Conservation (phyloP, 2,888 invertebrate species). For the Plebejus anna region DNA sequence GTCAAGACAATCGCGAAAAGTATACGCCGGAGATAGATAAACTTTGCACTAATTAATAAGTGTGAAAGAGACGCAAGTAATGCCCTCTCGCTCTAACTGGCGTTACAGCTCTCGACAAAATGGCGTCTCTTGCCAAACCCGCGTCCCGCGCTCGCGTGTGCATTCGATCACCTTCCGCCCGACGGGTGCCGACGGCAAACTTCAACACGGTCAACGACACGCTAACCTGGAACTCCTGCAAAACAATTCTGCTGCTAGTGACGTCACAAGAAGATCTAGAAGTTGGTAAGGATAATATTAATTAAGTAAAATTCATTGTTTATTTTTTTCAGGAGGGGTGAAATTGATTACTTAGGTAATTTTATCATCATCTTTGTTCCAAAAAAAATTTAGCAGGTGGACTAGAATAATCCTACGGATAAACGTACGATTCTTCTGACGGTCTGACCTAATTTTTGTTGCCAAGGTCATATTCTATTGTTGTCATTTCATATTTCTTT, state of each 20-base stretch:
- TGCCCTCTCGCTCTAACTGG: slow-evolving; percentile 53
- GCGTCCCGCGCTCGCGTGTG: slow-evolving; percentile 42
- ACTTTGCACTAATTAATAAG: slow-evolving; percentile 18
- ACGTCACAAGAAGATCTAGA: slow-evolving; percentile 29
- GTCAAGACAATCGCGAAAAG: no score
- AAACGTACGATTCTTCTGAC: not conserved
- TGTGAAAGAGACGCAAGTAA: slow-evolving; percentile 36
- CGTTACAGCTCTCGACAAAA: slow-evolving; percentile 55
- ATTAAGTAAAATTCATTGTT: not conserved
- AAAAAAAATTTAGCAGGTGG: not conserved
- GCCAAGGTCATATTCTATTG: not conserved
- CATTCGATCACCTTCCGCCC: slow-evolving; percentile 49
- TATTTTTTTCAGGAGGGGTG: slow-evolving; percentile 16
- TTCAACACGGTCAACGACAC: slow-evolving; percentile 42
- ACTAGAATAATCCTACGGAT: not conserved
- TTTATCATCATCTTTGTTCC: not conserved
- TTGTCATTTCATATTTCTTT: not conserved
- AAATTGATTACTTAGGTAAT: not conserved
- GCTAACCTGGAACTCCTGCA: slow-evolving; percentile 38
- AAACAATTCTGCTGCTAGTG: slow-evolving; percentile 14
- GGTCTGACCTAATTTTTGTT: not conserved
- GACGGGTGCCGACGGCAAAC: slow-evolving; percentile 49
- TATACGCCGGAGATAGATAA: not conserved
- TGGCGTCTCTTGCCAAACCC: slow-evolving; percentile 51
- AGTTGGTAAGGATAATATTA: slow-evolving; percentile 35